Conservation (phyloP, 1,140 invertebrate species). For the Hyles vespertilio region DNA sequence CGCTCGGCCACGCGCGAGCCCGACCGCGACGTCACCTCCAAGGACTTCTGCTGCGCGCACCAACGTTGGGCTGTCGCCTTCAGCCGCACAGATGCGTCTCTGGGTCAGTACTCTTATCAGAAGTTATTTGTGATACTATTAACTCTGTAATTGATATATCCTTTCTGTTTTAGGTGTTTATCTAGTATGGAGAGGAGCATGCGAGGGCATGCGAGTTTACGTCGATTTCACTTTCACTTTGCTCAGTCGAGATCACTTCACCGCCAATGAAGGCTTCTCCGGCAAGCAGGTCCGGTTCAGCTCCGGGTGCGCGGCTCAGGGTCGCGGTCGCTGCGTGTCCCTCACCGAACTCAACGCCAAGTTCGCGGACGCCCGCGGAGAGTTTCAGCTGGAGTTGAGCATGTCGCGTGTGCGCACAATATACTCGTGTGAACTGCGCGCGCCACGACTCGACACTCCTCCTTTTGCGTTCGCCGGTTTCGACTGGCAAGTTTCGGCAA, state of each 20-base stretch:
- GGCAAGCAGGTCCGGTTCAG: conserved; percentile 86
- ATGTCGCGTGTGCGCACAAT: conserved; percentile 87
- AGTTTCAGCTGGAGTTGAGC: conserved; percentile 88
- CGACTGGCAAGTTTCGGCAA: conserved; percentile 89
- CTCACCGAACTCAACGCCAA: conserved; percentile 85
- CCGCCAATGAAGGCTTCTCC: conserved; percentile 88
- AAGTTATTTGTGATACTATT: background rate
- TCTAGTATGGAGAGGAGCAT: conserved; percentile 86
- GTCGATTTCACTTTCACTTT: conserved; percentile 91
- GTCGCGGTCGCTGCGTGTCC: conserved; percentile 87
- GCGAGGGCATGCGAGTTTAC: conserved; percentile 85
- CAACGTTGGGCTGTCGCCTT: conserved; percentile 93
- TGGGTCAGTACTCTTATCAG: conserved; percentile 29
- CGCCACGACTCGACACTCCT: conserved; percentile 73
- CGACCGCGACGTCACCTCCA: conserved; percentile 88
- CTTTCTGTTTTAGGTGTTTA: conserved; percentile 83
- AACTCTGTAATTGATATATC: too few relatives aligned
- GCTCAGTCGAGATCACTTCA: conserved; percentile 91
- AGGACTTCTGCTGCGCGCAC: conserved; percentile 90
- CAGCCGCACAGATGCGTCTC: conserved; percentile 84
- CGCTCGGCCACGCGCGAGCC: conserved; percentile 86
- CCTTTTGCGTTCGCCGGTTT: conserved; percentile 79
- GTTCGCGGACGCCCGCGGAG: conserved; percentile 89
- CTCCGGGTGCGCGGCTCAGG: conserved; percentile 83
- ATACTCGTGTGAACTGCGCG: conserved; percentile 83